Evolutionary conservation across 2,888 invertebrate genomes (phyloP).

Genomic region (Pomacea canaliculata): DNA sequence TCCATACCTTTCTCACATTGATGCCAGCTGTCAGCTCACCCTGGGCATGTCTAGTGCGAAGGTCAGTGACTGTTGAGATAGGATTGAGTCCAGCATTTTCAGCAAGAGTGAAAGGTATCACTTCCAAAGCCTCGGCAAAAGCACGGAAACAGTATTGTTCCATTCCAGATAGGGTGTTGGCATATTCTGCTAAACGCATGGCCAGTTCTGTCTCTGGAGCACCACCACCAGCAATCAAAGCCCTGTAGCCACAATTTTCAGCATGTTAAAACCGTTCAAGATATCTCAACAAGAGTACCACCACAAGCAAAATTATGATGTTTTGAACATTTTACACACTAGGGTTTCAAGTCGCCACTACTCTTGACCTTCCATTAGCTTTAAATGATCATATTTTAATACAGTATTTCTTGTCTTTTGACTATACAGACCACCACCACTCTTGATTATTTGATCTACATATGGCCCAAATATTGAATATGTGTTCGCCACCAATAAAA

Average conservation of each 20-base stretch:
- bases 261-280: too few species aligned
- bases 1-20: conserved; percentile 83
- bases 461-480: too few species aligned
- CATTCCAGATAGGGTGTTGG: conserved; percentile 88
- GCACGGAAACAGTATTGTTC: conserved; percentile 96
- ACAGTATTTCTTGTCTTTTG: not conserved
- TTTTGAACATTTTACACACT: not conserved
- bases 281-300: not conserved
- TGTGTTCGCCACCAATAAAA: too few species aligned
- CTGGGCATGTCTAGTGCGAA: conserved; percentile 91
- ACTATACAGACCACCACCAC: too few species aligned
- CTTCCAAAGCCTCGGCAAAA: conserved; percentile 95
- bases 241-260: conserved; percentile 70
- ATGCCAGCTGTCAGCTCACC: conserved; percentile 91
- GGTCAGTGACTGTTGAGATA: conserved; percentile 95
- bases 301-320: not conserved
- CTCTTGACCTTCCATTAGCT: not conserved
- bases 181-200: conserved; percentile 82
- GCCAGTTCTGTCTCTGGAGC: conserved; percentile 97
- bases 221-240: conserved; percentile 94
- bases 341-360: too few species aligned
- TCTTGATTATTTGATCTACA: too few species aligned
- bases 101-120: conserved; percentile 90
- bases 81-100: conserved; percentile 94
- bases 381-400: not conserved